Evolutionary conservation across 2,797 vertebrate species (phyloP), one percentile per base, ranked within the genome.

Genomic region (Triplophysa yarkandensis): DNA sequence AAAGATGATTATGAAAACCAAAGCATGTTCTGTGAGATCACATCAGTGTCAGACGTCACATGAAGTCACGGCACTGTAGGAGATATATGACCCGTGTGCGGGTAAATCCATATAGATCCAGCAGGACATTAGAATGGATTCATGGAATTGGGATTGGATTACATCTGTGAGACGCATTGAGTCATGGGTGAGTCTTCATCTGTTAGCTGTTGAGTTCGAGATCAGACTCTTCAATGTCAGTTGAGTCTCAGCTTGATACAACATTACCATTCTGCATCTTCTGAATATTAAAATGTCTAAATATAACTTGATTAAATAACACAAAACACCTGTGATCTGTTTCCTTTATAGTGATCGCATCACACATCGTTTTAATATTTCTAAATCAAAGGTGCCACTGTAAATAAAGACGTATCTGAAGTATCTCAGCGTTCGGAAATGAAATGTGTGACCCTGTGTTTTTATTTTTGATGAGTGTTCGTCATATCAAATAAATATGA

Each of bases 91-190:
- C 21, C 28, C 6, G 8, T 41, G 27, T 46, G 61, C 19, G 48
- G 62, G 61, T 21, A 4, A 13, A 81, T 71, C 48, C n/a, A 9
- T 41, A 71, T 67, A 68, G 63, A 68, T 28, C 60, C 27, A 64
- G 25, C 41, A 13, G 36, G 58, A 28, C 6, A 25, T 65, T 52
- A 39, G 74, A 77, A 77, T 70, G 23, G 13, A 52, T 58, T 34
- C 52, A 16, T 66, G 62, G 28, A 66, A 66, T 8, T 50, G 50
- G 10, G 17, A 36, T 27, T n/a, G 2, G 30, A 69, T 69, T 44
- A 69, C 30, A 69, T 16, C 52, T 9, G 5, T 0, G 2, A 58
- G 52, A 69, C 43, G 39, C 60, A 71, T 36, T 1, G 54, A 46
- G 34, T 76, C 34, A 13, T 41, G 46, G 75, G 30, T 17, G 9